Evolutionary conservation across 1,140 invertebrate genomes (phyloP).

Genomic region (roundworm (Caenorhabditis elegans)): WBcel235 BX284605.5:12837501-12838000

Average conservation of each 20-base stretch:
- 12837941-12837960: not conserved
- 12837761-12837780: not conserved
- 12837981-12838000: not conserved
- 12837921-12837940: not conserved
- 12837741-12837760: not conserved
- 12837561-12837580: not conserved
- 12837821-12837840: not conserved
- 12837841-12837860: not conserved
- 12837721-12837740: not conserved
- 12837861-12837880: not conserved
- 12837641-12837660: constrained; percentile 21
- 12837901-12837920: not conserved
- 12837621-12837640: not conserved
- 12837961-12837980: not conserved
- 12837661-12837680: not conserved
- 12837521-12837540: too few relatives aligned
- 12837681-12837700: not conserved
- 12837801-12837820: not conserved
- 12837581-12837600: not conserved
- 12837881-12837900: not conserved
- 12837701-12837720: not conserved
- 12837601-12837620: not conserved
- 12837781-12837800: not conserved
- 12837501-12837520: too few relatives aligned
- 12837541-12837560: not conserved